phyloP scores from a whole-genome alignment of 2,888 invertebrate species.

The Julus scanicus region DNA sequence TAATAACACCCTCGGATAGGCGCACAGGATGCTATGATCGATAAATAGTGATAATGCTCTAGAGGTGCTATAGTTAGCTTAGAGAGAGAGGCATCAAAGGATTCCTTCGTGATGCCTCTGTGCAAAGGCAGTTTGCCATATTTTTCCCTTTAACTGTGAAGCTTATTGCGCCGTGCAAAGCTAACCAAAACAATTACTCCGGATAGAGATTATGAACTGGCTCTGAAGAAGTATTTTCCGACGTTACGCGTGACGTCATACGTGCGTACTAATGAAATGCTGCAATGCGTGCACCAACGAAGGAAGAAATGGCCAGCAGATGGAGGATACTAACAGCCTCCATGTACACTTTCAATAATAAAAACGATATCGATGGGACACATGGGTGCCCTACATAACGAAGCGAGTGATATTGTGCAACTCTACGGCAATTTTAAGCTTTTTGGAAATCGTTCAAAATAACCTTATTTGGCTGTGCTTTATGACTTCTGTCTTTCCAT shows the following conservation, averaged over 20 bases:
- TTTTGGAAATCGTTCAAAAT: conserved; percentile 11
- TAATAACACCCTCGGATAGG: background rate
- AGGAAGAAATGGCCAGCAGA: background rate
- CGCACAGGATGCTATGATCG: conserved; percentile 3
- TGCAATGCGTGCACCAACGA: background rate
- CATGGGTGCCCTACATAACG: background rate
- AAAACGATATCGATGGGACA: background rate
- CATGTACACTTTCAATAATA: no score
- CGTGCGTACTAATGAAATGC: conserved; percentile 1
- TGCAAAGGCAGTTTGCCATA: background rate
- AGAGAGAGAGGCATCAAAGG: background rate
- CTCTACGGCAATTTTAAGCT: background rate
- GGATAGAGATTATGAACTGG: background rate
- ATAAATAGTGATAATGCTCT: background rate
- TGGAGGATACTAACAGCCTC: background rate
- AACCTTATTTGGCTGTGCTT: background rate
- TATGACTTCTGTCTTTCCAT: background rate
- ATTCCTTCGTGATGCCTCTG: no score
- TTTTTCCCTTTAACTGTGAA: background rate
- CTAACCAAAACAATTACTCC: conserved; percentile 1
- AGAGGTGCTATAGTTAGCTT: background rate
- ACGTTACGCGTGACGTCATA: background rate
- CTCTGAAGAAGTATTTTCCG: background rate
- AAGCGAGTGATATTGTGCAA: background rate
- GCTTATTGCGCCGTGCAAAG: background rate